Evolutionary conservation across 1,140 invertebrate species (phyloP), one percentile per base, ranked within the genome.

Genomic region (Trypoxylus dichotomus): DNA sequence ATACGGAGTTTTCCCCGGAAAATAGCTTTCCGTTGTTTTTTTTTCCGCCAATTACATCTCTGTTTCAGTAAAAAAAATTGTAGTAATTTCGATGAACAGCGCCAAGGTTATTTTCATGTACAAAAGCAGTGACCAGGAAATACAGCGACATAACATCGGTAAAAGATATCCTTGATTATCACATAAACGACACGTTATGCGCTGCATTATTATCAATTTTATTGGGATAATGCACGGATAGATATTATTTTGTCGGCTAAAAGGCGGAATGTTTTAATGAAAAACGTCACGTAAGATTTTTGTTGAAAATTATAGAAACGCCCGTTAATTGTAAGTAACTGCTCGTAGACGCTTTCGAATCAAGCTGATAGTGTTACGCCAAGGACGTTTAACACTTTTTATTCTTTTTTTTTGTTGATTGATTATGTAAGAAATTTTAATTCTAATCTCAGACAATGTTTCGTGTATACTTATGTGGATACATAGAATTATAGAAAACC

Each of bases 121-220:
- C 13, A 24, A 24, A 68, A 68, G 24, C 60, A 27, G 19, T 68
- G 60, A 68, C 60, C 60, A 68, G 60, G 60, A 68, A 68, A n/a
- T 54, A 54, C 6, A 19, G 19, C 15, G 15, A 15, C 42, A 10
- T n/a, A 43, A 43, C 21, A 21, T 21, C 10, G 21, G 2, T 19
- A 29, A 68, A 25, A 27, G 15, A 68, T 19, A 68, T 19, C 60
- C 60, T 68, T 68, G 60, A 68, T 68, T 68, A 10, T 68, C 60
- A 24, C 60, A 24, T 68, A 68, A 68, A 68, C 24, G 60, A 68
- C 24, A 68, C 60, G 24, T 8, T 29, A 27, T 15, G 24, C 21
- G 60, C 7, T 15, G 60, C 21, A 68, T 68, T 68, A 15, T 68
- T 68, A 68, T 68, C 27, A 29, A 60, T 68, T 27, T 27, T 37